Base-by-base conservation (phyloP, 2,797 vertebrate genomes). In the Arctocebus calabarensis region DNA sequence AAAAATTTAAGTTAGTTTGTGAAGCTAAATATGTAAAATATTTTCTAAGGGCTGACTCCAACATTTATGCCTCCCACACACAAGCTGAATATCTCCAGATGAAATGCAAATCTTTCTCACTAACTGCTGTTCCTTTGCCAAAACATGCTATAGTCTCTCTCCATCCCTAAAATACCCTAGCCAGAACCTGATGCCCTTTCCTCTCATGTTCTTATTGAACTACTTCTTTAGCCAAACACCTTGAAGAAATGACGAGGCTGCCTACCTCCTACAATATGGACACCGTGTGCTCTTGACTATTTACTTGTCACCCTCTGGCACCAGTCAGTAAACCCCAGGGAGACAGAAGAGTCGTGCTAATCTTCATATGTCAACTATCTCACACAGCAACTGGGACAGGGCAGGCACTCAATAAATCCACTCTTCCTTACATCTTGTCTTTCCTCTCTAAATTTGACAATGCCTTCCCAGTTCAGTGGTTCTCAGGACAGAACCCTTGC, bases 21-120 rank as follows among this genome's bases (percentile, higher is more conserved):
- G 43, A 90, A 81, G 86, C 64, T 94, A 94, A 96, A 90, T 75
- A 90, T 29, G 68, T 71, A 88, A 89, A 87, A 70, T 92, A 86
- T 85, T 94, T 88, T 74, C 52, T 34, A 78, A 92, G 40, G 75
- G 45, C 74, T 70, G 84, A 87, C 61, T 78, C 59, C 61, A 92
- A 88, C 32, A 62, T 32, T 71, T 45, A 37, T 2, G 32, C 43
- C 29, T 66, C 25, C 57, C 29, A 14, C 23, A 37, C 12, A 52
- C 37, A 83, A 82, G 77, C 73, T 55, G 37, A 81, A 43, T 7
- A 84, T 34, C 71, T 94, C 74, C 43, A 87, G 81, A 84, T 40
- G 55, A 88, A 91, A 66, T 32, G 32, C 73, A 78, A 37, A 85
- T 70, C 32, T 22, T 81, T 82, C 57, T 77, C 20, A 34, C 14